Base-by-base conservation (phyloP, 2,888 invertebrate species). In the Podotricha telesiphe region DNA sequence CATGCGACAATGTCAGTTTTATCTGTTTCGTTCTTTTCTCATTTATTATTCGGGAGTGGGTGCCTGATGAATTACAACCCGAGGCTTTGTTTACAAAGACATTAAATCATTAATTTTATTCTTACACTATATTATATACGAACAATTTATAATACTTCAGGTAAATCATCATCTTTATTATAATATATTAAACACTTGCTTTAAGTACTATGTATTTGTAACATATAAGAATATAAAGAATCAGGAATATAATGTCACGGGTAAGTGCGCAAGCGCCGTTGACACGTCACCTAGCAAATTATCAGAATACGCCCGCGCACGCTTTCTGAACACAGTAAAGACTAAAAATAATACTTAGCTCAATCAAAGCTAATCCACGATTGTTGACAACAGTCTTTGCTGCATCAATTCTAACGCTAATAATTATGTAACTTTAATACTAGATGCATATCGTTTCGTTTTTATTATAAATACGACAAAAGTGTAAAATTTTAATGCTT, bases 1-100 rank as follows among this genome's bases (percentile, higher is more conserved):
- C 93, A 91, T 87, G 91, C 88, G 93, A 92, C 92, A 92, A 80
- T 88, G 88, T 89, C 87, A 86, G 83, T 84, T 87, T 88, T 87
- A 89, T 89, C 87, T 89, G 84, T 86, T 86, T 82, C 82, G 81
- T 80, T 80, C 84, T 83, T 83, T 83, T 82, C 82, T 82, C 74
- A 76, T 76, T 77, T 76, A 72, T 67, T 73, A 74, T 67, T 73
- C 74, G 73, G 73, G 75, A 75, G 77, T 78, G 75, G 75, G 76
- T 79, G 76, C 76, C 75, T 76, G 74, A 75, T 77, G 76, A 77
- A 76, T 77, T 76, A 78, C 77, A 78, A 73, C 74, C 69, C 76
- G 73, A 74, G 71, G 72, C 73, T 72, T 69, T 68, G 70, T 69
- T 74, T 69, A 74, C 74, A 73, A 67, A 65, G 71, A 61, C 62